These are phyloP conservation scores for Phoenoteleia sp. DNA, from an alignment of 2,888 invertebrate species.

Conservation along the genomic window DNA sequence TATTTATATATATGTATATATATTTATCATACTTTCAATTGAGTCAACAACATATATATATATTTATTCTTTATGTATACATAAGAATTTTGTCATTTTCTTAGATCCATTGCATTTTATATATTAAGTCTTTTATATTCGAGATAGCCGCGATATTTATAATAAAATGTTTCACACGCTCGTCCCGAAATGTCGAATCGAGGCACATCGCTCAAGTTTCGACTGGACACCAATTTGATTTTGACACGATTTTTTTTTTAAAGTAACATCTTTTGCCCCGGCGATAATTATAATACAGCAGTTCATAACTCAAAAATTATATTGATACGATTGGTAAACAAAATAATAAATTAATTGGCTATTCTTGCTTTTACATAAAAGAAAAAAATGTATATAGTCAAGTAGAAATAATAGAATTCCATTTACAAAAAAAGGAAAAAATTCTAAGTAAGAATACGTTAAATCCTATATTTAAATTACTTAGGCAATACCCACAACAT, in stretches of 20 bases:
- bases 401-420: too few species aligned
- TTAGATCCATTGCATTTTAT: conserved; percentile 83
- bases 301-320: neutral
- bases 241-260: neutral
- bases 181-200: conserved; percentile 50
- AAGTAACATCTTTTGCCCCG: conserved; percentile 1
- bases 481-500: conserved; percentile 31
- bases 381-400: neutral
- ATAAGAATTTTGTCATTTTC: conserved; percentile 83
- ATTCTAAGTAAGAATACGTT: neutral
- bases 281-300: neutral
- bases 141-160: conserved; percentile 62
- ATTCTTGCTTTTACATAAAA: too few species aligned
- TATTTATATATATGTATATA: conserved; percentile 78
- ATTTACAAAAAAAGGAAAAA: neutral
- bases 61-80: conserved; percentile 84
- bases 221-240: conserved; percentile 45
- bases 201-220: conserved; percentile 57
- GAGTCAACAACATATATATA: conserved; percentile 86
- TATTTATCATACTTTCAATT: conserved; percentile 86
- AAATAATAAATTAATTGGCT: neutral
- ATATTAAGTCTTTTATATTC: conserved; percentile 72
- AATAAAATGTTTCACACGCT: conserved; percentile 44
- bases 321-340: neutral
- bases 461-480: conserved; percentile 17